Evolutionary conservation across 2,113 vertebrate genomes (phyloP).

Genomic region (Python bivittatus): DNA sequence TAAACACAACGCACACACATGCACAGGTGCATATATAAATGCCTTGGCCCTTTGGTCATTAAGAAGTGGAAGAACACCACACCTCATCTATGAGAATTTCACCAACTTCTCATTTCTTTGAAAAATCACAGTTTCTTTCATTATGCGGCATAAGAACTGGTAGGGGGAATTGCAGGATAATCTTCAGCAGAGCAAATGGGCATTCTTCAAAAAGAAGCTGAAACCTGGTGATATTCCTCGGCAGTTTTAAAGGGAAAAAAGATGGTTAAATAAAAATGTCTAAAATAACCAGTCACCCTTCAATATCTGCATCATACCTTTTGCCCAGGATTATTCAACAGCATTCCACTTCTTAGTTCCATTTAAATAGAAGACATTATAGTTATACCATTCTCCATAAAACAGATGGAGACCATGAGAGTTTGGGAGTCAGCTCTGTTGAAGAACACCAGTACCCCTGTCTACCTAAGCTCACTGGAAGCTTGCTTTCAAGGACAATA

Average conservation of each 20-base stretch:
- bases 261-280: not conserved
- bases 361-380: slow-evolving; percentile 37
- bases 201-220: not conserved
- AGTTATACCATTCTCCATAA: slow-evolving; percentile 42
- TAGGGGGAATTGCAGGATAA: not conserved
- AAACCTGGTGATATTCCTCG: not conserved
- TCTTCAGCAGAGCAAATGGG: no score
- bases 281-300: not conserved
- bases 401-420: slow-evolving; percentile 32
- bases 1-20: no score
- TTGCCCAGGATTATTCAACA: not conserved
- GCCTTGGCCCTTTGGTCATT: no score
- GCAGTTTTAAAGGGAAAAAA: not conserved
- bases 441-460: slow-evolving; percentile 38
- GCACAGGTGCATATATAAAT: no score
- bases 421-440: slow-evolving; percentile 39
- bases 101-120: no score
- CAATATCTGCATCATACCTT: not conserved
- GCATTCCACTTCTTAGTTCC: slow-evolving; percentile 9
- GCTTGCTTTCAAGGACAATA: slow-evolving; percentile 64
- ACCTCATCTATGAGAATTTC: no score
- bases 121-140: no score
- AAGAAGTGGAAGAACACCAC: no score
- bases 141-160: no score
- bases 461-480: slow-evolving; percentile 63